Conservation (phyloP, 1,140 invertebrate species). For the Ptiloglossa arizonensis region DNA sequence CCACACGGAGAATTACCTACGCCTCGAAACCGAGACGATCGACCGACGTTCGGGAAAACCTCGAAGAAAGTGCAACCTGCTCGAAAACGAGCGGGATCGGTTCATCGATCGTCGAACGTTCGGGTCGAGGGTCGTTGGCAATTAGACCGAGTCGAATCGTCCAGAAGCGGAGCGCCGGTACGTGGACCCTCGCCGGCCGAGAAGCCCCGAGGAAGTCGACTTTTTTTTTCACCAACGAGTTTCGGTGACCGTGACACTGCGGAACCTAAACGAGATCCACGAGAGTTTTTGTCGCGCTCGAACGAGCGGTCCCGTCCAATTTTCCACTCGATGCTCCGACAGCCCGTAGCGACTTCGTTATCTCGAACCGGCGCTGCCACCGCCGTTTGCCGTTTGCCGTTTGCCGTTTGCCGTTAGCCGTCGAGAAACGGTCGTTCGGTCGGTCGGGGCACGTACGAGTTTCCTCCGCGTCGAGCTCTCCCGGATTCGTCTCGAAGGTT, state of each 20-base stretch:
- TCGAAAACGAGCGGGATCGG: background rate
- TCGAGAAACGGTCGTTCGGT: background rate
- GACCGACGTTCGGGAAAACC: too few species aligned
- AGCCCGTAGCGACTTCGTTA: constrained; percentile 41
- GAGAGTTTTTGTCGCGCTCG: constrained; percentile 42
- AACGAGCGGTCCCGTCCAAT: constrained; percentile 39
- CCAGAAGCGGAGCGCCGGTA: background rate
- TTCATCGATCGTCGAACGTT: constrained; percentile 12
- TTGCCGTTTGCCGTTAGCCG: background rate
- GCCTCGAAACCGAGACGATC: too few species aligned
- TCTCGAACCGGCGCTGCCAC: background rate
- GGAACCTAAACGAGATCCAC: constrained; percentile 41
- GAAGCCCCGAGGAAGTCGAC: background rate
- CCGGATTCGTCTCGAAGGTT: too few species aligned
- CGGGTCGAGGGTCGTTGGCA: constrained; percentile 10
- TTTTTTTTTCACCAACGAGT: constrained; percentile 1
- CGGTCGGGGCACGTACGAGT: too few species aligned
- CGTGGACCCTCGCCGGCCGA: constrained; percentile 5
- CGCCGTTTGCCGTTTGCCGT: background rate
- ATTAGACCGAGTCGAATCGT: constrained; percentile 41
- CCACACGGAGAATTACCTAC: too few species aligned
- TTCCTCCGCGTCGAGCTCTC: too few species aligned
- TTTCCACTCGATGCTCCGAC: constrained; percentile 51
- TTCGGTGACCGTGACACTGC: constrained; percentile 53
- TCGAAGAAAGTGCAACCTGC: too few species aligned